phyloP scores from a whole-genome alignment of 1,140 invertebrate genomes.

The Euglossa dilemma region DNA sequence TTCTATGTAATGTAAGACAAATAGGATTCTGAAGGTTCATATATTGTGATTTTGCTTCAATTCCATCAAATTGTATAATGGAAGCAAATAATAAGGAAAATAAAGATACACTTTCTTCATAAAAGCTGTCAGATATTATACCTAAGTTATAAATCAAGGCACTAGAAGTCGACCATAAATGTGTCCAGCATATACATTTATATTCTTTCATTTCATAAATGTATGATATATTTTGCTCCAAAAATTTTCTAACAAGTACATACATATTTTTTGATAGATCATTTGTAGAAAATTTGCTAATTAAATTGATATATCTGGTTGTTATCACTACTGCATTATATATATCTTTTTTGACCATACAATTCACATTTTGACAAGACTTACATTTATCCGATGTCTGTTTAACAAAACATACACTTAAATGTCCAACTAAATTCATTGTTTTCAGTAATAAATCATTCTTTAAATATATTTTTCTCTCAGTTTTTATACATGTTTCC shows the following conservation, averaged over 20 bases:
- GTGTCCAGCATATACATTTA: constrained; percentile 61
- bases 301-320: constrained; percentile 46
- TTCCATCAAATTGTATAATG: constrained; percentile 57
- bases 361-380: constrained; percentile 43
- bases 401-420: constrained; percentile 40
- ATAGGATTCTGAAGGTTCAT: constrained; percentile 62
- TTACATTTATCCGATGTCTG: constrained; percentile 49
- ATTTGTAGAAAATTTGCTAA: constrained; percentile 48
- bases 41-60: constrained; percentile 31
- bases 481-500: constrained; percentile 49
- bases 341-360: constrained; percentile 60
- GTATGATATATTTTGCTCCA: constrained; percentile 49
- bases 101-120: constrained; percentile 56
- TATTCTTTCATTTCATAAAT: constrained; percentile 54
- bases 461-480: constrained; percentile 38
- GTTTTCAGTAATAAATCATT: constrained; percentile 33
- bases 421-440: constrained; percentile 43
- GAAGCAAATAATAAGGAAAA: constrained; percentile 60
- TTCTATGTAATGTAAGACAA: constrained; percentile 52
- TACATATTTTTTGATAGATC: constrained; percentile 48
- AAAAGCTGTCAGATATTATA: constrained; percentile 54
- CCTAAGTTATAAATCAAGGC: constrained; percentile 67
- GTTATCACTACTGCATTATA: constrained; percentile 51
- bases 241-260: constrained; percentile 27
- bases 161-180: constrained; percentile 60